Conservation (phyloP, 2,113 vertebrate species). For the Motacilla tschutschensis region DNA sequence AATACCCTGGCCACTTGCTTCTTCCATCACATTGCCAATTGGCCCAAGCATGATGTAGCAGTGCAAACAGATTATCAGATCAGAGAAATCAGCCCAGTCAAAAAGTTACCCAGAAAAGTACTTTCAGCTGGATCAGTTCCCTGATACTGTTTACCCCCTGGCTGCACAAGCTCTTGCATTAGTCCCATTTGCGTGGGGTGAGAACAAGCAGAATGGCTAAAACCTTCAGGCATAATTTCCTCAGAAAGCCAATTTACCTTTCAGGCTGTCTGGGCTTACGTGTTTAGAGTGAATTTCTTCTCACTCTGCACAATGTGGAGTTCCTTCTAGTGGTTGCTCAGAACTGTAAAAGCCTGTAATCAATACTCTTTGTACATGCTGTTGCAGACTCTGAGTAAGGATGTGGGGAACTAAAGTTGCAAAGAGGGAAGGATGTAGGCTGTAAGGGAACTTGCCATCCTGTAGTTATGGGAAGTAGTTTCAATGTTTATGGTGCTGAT, state of each 20-base stretch:
- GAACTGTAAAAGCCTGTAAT: background rate
- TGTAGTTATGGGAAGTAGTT: background rate
- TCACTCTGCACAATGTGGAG: background rate
- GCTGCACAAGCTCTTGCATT: background rate
- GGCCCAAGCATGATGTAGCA: background rate
- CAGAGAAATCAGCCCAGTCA: background rate
- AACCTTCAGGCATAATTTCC: background rate
- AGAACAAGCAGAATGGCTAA: background rate
- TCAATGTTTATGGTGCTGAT: background rate
- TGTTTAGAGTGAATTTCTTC: background rate
- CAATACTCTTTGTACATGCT: background rate
- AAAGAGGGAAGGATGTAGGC: background rate
- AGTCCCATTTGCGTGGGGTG: background rate
- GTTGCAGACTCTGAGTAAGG: background rate
- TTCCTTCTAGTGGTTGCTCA: background rate
- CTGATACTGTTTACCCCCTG: background rate
- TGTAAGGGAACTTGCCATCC: background rate
- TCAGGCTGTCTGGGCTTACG: fast-evolving
- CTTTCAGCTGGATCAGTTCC: background rate
- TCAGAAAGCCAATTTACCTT: background rate
- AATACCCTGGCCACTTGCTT: background rate
- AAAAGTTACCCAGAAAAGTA: background rate
- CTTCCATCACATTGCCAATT: background rate
- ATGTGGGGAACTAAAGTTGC: background rate
- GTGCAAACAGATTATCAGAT: background rate